These are phyloP conservation scores for Papilio aristodemus DNA, from an alignment of 1,140 invertebrate species.

Conservation along the genomic window DNA sequence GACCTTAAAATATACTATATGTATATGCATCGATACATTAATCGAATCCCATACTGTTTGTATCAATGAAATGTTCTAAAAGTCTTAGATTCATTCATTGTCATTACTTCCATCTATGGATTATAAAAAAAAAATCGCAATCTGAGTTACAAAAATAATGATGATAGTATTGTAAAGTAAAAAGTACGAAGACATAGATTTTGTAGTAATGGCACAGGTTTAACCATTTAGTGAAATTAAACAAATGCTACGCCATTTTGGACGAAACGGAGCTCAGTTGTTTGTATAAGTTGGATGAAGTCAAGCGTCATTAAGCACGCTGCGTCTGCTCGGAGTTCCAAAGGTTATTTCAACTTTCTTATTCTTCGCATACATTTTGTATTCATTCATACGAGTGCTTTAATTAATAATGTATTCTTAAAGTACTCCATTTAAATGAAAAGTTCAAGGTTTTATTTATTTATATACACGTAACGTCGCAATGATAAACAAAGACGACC, in stretches of 20 bases:
- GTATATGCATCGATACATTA: no score
- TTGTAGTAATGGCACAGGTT: background rate
- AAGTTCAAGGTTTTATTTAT: background rate
- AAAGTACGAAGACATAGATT: background rate
- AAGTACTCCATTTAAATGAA: background rate
- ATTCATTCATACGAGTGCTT: background rate
- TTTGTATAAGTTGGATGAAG: constrained; percentile 11
- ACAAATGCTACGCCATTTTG: background rate
- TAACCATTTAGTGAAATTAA: constrained; percentile 15
- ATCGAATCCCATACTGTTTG: no score
- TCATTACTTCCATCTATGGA: no score
- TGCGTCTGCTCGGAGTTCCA: constrained; percentile 7
- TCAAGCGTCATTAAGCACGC: constrained; percentile 3
- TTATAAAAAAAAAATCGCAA: background rate
- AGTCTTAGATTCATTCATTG: no score
- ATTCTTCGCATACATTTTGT: background rate
- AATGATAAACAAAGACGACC: no score
- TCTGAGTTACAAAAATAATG: background rate
- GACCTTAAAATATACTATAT: no score
- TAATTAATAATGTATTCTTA: background rate
- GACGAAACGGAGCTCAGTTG: background rate
- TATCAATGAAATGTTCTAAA: no score
- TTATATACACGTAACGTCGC: background rate
- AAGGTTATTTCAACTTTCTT: constrained; percentile 12
- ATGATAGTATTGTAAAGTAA: background rate